These are phyloP conservation scores for Neocrepidodera transversa DNA, from an alignment of 2,888 invertebrate genomes.

Conservation along the genomic window DNA sequence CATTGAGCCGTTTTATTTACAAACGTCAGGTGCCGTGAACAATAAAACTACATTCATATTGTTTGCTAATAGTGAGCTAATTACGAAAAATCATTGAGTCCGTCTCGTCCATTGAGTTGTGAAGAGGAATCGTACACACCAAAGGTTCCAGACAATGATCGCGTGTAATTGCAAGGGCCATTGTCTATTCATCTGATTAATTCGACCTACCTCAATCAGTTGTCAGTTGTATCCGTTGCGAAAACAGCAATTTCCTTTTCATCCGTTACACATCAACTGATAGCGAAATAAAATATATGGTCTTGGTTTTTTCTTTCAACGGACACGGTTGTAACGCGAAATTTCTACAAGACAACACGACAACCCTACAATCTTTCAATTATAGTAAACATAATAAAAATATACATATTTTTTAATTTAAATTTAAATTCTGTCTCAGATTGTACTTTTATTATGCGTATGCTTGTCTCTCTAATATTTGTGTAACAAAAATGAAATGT, in stretches of 20 bases:
- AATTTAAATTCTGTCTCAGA: too few species aligned
- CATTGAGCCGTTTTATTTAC: conserved; percentile 4
- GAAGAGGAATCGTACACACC: conserved; percentile 35
- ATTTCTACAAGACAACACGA: too few species aligned
- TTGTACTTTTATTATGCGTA: too few species aligned
- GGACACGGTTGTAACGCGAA: too few species aligned
- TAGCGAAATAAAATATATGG: conserved; percentile 29
- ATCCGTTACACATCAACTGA: conserved; percentile 41
- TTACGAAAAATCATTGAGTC: conserved; percentile 29
- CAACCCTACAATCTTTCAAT: too few species aligned
- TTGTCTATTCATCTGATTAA: conserved; percentile 48
- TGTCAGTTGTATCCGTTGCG: conserved; percentile 50
- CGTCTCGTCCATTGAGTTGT: conserved; percentile 35
- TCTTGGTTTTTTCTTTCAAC: too few species aligned
- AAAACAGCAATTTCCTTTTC: conserved; percentile 45
- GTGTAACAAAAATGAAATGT: too few species aligned
- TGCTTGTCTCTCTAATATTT: too few species aligned
- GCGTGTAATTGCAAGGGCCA: conserved; percentile 40
- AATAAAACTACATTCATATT: conserved; percentile 21
- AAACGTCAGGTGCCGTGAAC: conserved; percentile 19
- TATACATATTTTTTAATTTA: too few species aligned
- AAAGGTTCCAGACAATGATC: conserved; percentile 36
- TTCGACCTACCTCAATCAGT: conserved; percentile 50
- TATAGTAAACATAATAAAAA: too few species aligned
- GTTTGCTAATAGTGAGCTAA: conserved; percentile 29